Percentiles rank a stretch among this genome's conserved stretches.
Evolutionary conservation across 2,888 invertebrate genomes (phyloP).

Genomic region (Slavum lentiscoides): DNA sequence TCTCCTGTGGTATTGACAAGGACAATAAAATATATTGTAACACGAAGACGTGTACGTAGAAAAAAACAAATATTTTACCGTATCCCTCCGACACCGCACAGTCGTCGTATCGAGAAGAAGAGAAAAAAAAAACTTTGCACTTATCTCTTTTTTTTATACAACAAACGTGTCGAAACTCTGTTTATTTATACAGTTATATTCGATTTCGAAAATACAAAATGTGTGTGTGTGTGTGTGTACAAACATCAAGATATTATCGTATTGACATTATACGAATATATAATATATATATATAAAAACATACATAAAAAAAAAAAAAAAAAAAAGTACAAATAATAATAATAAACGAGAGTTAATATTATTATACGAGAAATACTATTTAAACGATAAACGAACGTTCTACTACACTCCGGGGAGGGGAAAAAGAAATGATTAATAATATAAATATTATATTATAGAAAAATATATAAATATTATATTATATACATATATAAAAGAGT

Average conservation of each 20-base stretch:
- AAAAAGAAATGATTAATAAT: no score
- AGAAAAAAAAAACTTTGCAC: not conserved
- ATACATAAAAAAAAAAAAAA: not conserved
- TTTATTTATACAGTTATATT: conserved; percentile 19
- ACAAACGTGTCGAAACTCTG: conserved; percentile 24
- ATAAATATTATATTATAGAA: not conserved
- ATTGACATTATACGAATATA: not conserved
- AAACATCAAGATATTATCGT: not conserved
- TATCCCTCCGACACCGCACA: no score
- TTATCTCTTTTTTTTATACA: not conserved
- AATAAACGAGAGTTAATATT: conserved; percentile 38
- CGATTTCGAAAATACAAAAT: conserved; percentile 20
- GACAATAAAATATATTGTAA: no score
- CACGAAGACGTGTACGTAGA: no score
- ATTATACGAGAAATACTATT: no score
- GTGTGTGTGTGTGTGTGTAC: not conserved
- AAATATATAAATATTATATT: conserved; percentile 15
- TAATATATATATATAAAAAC: not conserved
- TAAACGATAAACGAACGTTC: no score
- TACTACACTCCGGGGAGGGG: no score
- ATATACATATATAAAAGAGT: conserved; percentile 34
- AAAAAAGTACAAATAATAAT: conserved; percentile 30
- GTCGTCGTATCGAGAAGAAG: no score
- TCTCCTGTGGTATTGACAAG: no score
- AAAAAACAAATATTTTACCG: no score